Percentiles rank a stretch among this genome's conserved stretches.
phyloP scores from a whole-genome alignment of 2,797 vertebrate genomes.

The Acipenser oxyrinchus region DNA sequence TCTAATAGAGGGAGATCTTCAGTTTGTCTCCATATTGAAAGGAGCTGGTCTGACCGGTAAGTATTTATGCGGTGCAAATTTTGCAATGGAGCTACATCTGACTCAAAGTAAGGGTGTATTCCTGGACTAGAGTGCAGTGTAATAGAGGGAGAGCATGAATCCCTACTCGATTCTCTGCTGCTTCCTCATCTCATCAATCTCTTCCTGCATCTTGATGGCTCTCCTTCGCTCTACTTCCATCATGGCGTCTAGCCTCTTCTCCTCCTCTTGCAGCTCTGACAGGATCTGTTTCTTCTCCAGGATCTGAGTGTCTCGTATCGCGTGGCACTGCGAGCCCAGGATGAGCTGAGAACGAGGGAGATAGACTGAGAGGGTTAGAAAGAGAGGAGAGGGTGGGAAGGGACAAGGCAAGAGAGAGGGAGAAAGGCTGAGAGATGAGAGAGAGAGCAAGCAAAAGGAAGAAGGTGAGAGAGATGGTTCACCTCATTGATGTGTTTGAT shows the following conservation, averaged over 20 bases:
- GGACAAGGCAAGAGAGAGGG: not conserved
- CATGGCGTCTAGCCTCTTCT: conserved; percentile 69
- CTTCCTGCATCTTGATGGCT: conserved; percentile 57
- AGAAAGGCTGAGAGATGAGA: not conserved
- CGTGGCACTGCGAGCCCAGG: conserved; percentile 73
- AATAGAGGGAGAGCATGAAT: too few relatives aligned
- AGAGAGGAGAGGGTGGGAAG: not conserved
- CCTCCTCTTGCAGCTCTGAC: conserved; percentile 64
- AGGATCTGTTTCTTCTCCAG: conserved; percentile 70
- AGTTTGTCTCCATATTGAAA: too few relatives aligned
- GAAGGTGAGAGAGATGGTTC: not conserved
- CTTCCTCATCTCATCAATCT: conserved; percentile 54
- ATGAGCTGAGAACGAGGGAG: conserved; percentile 56
- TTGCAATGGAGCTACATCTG: too few relatives aligned
- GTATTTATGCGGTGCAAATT: too few relatives aligned
- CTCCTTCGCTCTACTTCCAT: conserved; percentile 73
- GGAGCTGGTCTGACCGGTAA: too few relatives aligned
- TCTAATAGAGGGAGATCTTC: too few relatives aligned
- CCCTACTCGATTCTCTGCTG: conserved; percentile 62
- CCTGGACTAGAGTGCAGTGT: too few relatives aligned
- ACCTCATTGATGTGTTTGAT: conserved; percentile 74
- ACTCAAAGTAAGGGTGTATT: too few relatives aligned
- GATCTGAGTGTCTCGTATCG: conserved; percentile 73
- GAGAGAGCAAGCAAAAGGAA: not conserved
- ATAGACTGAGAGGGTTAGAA: not conserved